A percentile compares a stretch with the other conserved stretches of the same genome.
Evolutionary conservation across 2,888 invertebrate species (phyloP).

Genomic region (Pollenia angustigena): DNA sequence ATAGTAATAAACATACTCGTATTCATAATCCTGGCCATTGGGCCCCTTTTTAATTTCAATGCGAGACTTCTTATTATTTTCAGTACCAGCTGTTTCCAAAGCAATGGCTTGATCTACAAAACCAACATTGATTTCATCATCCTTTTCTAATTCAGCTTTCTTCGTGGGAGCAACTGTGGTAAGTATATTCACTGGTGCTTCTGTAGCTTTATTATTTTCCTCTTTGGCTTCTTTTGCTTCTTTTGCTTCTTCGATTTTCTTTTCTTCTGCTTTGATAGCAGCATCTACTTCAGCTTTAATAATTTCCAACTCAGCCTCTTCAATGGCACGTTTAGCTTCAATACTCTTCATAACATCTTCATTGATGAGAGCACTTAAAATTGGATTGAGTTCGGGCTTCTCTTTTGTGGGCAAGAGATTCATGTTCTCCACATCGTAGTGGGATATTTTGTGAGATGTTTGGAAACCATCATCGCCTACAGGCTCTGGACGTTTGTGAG

Average conservation of each 20-base stretch:
- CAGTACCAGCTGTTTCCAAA: slow-evolving; percentile 88
- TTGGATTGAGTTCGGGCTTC: slow-evolving; percentile 83
- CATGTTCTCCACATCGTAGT: slow-evolving; percentile 74
- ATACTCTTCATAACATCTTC: slow-evolving; percentile 85
- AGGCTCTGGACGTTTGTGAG: slow-evolving; percentile 88
- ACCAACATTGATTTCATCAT: slow-evolving; percentile 79
- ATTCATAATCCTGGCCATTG: slow-evolving; percentile 95
- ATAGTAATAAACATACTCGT: slow-evolving; percentile 96
- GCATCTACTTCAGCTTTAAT: slow-evolving; percentile 77
- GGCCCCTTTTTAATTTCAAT: slow-evolving; percentile 94
- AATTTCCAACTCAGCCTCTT: slow-evolving; percentile 80
- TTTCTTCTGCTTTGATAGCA: slow-evolving; percentile 69
- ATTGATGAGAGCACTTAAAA: slow-evolving; percentile 84
- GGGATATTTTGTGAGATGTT: slow-evolving; percentile 81
- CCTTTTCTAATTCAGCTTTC: slow-evolving; percentile 75
- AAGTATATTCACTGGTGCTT: slow-evolving; percentile 75
- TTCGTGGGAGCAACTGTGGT: slow-evolving; percentile 79
- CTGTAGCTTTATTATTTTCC: slow-evolving; percentile 72
- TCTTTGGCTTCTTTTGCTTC: slow-evolving; percentile 37
- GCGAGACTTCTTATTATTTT: slow-evolving; percentile 88
- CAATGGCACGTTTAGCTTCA: slow-evolving; percentile 84
- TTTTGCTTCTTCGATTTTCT: slow-evolving; percentile 47
- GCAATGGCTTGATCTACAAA: slow-evolving; percentile 85
- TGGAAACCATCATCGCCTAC: slow-evolving; percentile 83
- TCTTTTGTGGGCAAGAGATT: slow-evolving; percentile 83